Base-by-base conservation (phyloP, 2,113 vertebrate genomes). In the Chloebia gouldiae region DNA sequence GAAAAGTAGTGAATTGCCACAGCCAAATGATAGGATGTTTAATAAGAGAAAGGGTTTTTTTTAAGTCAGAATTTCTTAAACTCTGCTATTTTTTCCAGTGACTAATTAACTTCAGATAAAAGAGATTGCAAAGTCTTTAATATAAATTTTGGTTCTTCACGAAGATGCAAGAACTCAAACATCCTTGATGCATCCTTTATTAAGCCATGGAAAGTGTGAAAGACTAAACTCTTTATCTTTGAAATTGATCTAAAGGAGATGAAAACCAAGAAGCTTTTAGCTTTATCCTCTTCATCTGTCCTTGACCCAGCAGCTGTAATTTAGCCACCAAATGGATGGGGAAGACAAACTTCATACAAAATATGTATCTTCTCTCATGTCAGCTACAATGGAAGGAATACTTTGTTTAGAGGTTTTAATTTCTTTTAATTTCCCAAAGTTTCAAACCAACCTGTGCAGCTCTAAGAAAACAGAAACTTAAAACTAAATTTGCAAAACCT, bases 101-200 rank as follows among this genome's bases (percentile, higher is more conserved):
- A 10, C 39, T 92, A 81, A 81, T 89, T 95, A 89, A 92, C 40
- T 59, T 79, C n/a, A 59, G 81, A 71, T 85, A 78, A 91, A 92
- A 88, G 69, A 73, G n/a, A 56, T 22, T 35, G 18, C 45, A 31
- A 80, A 81, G 39, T 30, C 30, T 70, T 70, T 86, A 81, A 81
- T 66, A 89, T 45, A 9, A 78, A n/a, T 66, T 69, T 77, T 6
- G 1, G 23, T 86, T 53, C 72, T 75, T 94, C 47, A 49, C 30
- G 33, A 79, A 88, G 57, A 50, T 64, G 33, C 14, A 84, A 42
- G 59, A 71, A 30, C 30, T 68, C 35, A 21, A 86, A 81, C 10
- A 37, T 50, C 25, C 35, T 33, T 71, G 50, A 61, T 57, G 17
- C 18, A 66, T 79, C 39, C 30, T 84, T 92, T 92, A 37, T 73